Percentiles rank a stretch among this genome's conserved stretches.
These are phyloP conservation scores for Muntiacus reevesi DNA, from an alignment of 2,113 vertebrate species.

Conservation along the genomic window DNA sequence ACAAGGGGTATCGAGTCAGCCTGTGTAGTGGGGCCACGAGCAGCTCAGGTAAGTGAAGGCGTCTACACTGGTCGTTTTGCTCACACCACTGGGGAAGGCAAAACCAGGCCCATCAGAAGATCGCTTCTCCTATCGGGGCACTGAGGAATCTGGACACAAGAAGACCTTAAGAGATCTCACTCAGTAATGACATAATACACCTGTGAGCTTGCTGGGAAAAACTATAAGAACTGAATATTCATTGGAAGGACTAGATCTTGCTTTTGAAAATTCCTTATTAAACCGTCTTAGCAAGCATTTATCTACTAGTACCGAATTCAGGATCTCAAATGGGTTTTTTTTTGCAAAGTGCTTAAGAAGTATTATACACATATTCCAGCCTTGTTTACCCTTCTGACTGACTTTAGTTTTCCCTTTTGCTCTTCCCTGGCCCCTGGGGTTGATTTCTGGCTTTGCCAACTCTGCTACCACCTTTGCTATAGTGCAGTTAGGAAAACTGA, in stretches of 20 bases:
- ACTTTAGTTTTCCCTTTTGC: not conserved
- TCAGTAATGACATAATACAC: not conserved
- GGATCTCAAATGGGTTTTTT: not conserved
- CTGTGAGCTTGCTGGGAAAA: not conserved
- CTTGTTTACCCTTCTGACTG: not conserved
- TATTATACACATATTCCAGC: not conserved
- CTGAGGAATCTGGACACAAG: not conserved
- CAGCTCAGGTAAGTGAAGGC: conserved; percentile 88
- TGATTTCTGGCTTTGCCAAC: not conserved
- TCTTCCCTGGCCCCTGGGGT: not conserved
- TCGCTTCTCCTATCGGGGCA: not conserved
- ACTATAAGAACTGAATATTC: not conserved
- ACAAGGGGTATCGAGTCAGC: conserved; percentile 87
- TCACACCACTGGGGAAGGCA: conserved; percentile 89
- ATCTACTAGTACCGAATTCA: not conserved
- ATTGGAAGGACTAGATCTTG: not conserved
- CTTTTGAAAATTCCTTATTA: not conserved
- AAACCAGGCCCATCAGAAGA: not conserved
- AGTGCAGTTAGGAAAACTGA: not conserved
- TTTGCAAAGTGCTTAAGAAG: not conserved
- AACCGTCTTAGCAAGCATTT: not conserved
- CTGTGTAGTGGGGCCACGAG: conserved; percentile 89
- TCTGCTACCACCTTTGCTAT: not conserved
- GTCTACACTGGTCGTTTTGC: conserved; percentile 84
- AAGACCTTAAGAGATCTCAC: not conserved